Evolutionary conservation across 2,797 vertebrate species (phyloP), one percentile per base, ranked within the genome.

Genomic region (Morelia viridis): DNA sequence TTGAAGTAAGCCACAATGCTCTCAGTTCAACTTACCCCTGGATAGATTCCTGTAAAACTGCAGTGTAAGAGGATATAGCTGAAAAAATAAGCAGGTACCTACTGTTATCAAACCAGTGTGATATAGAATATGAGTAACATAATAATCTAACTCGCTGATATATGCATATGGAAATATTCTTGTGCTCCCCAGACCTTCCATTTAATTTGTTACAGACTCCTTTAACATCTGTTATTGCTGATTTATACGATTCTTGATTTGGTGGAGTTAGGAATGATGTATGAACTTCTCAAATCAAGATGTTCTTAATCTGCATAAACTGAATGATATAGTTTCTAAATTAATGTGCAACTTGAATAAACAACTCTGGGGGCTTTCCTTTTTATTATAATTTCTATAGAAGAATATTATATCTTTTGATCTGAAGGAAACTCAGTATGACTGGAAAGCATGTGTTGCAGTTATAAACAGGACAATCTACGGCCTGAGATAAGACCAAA

Each of bases 361-460:
- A 41, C 41, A 88, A 22, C 92, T 68, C 95, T 56, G 85, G 62
- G 92, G 92, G 1, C 94, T 94, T 26, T 57, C 1, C 94, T 31
- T 94, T 31, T 94, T 93, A 94, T 93, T 95, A 98, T 98, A 98
- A 28, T 98, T 98, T 93, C 97, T 98, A 83, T 96, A 97, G 68
- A 97, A 97, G 17, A 96, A 91, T 92, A 98, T 97, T 88, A 96
- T 97, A 9, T 94, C 94, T 83, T 96, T 96, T 96, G 96, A 97
- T 93, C 96, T 98, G 2, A 95, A 94, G 0, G 98, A 98, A 94
- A 94, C 64, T 56, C 98, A 98, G 8, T 95, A 94, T n/a, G 97
- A 97, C 90, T 98, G 98, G 98, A 98, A 98, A 95, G 95, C 97
- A 0, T 98, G 98, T 0, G 97, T 98, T 71, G 96, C 93, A n/a